phyloP scores from a whole-genome alignment of 2,888 invertebrate species.

The Pyrrhosoma nymphula region DNA sequence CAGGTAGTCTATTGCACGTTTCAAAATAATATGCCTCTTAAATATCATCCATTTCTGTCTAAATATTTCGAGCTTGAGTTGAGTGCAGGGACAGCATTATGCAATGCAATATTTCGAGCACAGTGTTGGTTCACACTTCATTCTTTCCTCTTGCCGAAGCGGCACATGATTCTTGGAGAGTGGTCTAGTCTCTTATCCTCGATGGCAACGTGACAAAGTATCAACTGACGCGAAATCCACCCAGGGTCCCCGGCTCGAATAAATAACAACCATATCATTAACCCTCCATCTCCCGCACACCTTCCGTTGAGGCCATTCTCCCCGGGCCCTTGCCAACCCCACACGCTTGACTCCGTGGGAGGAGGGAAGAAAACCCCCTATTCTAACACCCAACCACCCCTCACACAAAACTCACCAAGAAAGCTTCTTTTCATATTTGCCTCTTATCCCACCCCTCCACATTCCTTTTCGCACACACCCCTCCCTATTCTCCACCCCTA shows the following conservation, averaged over 20 bases:
- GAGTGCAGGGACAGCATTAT: too few relatives aligned
- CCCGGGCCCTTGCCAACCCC: not conserved
- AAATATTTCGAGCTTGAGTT: too few relatives aligned
- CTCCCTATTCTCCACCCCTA: not conserved
- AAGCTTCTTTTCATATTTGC: constrained; percentile 36
- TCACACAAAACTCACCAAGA: not conserved
- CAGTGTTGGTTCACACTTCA: too few relatives aligned
- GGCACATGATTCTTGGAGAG: not conserved
- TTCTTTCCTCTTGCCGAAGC: too few relatives aligned
- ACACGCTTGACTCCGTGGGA: not conserved
- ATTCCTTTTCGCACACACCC: not conserved
- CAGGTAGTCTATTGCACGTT: too few relatives aligned
- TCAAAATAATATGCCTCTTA: too few relatives aligned
- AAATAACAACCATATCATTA: constrained; percentile 34
- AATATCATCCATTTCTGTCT: too few relatives aligned
- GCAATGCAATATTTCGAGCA: too few relatives aligned
- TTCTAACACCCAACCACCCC: not conserved
- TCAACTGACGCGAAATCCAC: not conserved
- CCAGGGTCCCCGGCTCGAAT: not conserved
- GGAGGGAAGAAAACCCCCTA: not conserved
- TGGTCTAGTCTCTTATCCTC: not conserved
- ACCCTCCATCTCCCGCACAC: not conserved
- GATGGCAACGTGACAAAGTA: not conserved
- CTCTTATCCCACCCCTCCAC: not conserved
- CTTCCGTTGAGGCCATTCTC: constrained; percentile 16